Percentiles rank a stretch among this genome's conserved stretches.
Evolutionary conservation across 2,888 invertebrate species (phyloP).

Genomic region (Achlya flavicornis): DNA sequence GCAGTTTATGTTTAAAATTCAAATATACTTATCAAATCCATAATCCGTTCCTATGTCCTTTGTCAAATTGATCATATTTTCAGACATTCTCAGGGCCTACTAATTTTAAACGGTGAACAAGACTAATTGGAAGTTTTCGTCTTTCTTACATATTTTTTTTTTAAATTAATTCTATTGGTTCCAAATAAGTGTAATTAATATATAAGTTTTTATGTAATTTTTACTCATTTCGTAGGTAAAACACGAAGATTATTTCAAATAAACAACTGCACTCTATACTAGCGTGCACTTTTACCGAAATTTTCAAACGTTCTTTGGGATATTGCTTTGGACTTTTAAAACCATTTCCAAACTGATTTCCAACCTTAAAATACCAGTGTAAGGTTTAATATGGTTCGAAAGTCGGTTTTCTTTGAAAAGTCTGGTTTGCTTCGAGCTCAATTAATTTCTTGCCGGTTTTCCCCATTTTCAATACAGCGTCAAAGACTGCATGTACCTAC

Average conservation of each 20-base stretch:
- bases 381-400: slow-evolving; percentile 7
- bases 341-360: background rate
- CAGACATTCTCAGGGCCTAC: too few relatives aligned
- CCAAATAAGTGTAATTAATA: too few relatives aligned
- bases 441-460: slow-evolving; percentile 54
- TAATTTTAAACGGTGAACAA: too few relatives aligned
- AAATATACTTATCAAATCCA: too few relatives aligned
- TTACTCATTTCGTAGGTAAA: background rate
- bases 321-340: slow-evolving; percentile 10
- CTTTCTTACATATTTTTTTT: too few relatives aligned
- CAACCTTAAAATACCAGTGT: background rate
- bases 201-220: too few relatives aligned
- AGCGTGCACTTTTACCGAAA: slow-evolving; percentile 4
- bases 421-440: slow-evolving; percentile 45
- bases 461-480: slow-evolving; percentile 54
- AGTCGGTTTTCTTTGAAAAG: slow-evolving; percentile 39
- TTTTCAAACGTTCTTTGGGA: background rate
- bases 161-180: too few relatives aligned
- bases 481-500: slow-evolving; percentile 41
- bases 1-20: too few relatives aligned
- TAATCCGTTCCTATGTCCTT: too few relatives aligned
- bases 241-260: background rate
- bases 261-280: background rate
- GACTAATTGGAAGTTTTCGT: too few relatives aligned
- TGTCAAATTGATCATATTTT: too few relatives aligned